A percentile compares a stretch with the other conserved stretches of the same genome.
These are phyloP conservation scores for Toxotes chatareus DNA, from an alignment of 2,113 vertebrate species.

Conservation along the genomic window DNA sequence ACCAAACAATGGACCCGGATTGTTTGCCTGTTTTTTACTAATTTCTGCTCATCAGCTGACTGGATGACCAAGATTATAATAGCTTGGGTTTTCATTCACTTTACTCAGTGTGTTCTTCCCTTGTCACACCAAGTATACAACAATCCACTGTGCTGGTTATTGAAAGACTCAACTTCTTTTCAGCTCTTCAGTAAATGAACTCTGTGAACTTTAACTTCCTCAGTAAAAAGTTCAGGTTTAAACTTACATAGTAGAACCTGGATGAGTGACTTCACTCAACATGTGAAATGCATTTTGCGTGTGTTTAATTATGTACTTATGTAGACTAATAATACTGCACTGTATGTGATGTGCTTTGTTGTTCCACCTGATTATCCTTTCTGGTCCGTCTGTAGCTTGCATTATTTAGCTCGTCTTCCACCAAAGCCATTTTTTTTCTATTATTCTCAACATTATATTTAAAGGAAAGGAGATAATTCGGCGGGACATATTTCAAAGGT, in stretches of 20 bases:
- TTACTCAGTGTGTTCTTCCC: conserved; percentile 23
- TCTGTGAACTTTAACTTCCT: conserved; percentile 34
- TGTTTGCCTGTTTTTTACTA: conserved; percentile 66
- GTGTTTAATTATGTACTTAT: background rate
- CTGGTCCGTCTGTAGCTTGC: background rate
- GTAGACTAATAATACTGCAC: background rate
- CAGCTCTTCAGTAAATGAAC: conserved; percentile 35
- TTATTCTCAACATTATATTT: background rate
- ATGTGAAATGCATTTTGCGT: background rate
- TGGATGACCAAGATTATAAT: conserved; percentile 72
- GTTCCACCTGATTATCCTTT: background rate
- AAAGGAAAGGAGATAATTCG: background rate
- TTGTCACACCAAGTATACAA: conserved; percentile 42
- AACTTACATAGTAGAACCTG: background rate
- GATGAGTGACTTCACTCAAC: conserved; percentile 3
- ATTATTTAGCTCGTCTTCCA: background rate
- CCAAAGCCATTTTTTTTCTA: too few relatives aligned
- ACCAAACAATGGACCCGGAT: conserved; percentile 73
- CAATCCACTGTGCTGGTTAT: background rate
- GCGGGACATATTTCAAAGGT: background rate
- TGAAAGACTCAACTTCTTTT: background rate
- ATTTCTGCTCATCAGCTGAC: conserved; percentile 79
- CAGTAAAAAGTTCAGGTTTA: background rate
- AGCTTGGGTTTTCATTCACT: conserved; percentile 63
- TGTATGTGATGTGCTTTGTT: background rate